Base-by-base conservation (phyloP, 2,797 vertebrate genomes). In the Lithobates pipiens region DNA sequence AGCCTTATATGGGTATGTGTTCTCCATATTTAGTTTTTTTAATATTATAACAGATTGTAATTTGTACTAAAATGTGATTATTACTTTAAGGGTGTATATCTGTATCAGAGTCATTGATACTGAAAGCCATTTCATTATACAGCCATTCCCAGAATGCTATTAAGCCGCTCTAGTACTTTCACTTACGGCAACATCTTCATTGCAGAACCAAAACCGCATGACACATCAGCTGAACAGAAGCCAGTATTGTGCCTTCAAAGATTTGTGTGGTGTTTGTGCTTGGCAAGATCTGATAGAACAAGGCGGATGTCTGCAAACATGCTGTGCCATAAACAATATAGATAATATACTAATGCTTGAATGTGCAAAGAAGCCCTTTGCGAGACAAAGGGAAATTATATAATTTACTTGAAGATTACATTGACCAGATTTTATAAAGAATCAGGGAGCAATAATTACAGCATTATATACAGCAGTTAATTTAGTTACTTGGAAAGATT, bases 1-100 rank as follows among this genome's bases (percentile, higher is more conserved):
- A 99, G 89, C 98, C 98, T 0, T 99, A 99, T 79, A 99, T 99
- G 98, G 98, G 98, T 99, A 92, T 89, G 93, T 21, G 16, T 27
- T 10, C 15, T 34, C 5, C 8, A 16, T 46, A 15, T 29, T 27
- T 29, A 29, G 2, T 29, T 25, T 67, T n/a, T 3, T 25, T 29
- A 29, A 29, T 67, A 29, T n/a, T 65, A 25, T 61, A 67, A 25
- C 21, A 18, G 34, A 29, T 5, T 8, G 44, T 25, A 44, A 65
- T 65, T 34, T 67, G 36, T 18, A 44, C 71, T 75, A 44, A 82
- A 46, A 75, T 15, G 1, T 65, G 0, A 42, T 65, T 16, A 21
- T 8, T 42, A 67, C 44, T 84, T 46, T 65, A 78, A 84, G 13
- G 39, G 27, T 61, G 68, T 61, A 18, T 50, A 36, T 7, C 34